phyloP scores from a whole-genome alignment of 2,797 vertebrate genomes.

The Rhinoraja longicauda region DNA sequence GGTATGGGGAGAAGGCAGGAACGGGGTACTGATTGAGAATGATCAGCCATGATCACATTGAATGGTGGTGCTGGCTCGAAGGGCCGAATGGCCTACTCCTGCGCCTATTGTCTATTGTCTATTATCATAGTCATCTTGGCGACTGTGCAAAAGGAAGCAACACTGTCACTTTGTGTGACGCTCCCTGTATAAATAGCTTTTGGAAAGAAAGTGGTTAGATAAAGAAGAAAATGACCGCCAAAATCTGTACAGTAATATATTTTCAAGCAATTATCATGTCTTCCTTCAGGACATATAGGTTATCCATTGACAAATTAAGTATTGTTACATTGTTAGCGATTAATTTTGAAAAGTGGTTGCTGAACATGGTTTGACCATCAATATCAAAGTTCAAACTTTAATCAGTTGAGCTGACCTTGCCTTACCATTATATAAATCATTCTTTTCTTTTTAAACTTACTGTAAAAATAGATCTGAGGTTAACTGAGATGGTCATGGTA shows the following conservation, averaged over 20 bases:
- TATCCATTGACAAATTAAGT: conserved; percentile 10
- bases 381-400: not conserved
- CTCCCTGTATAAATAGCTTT: conserved; percentile 36
- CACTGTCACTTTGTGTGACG: conserved; percentile 20
- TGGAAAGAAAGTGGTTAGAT: not conserved
- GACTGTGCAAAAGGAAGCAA: not conserved
- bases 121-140: not conserved
- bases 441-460: not conserved
- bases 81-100: too few relatives aligned
- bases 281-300: not conserved
- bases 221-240: conserved; percentile 5
- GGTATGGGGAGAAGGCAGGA: too few relatives aligned
- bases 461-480: not conserved
- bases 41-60: too few relatives aligned
- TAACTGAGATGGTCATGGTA: not conserved
- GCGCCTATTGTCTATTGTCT: too few relatives aligned
- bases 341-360: not conserved
- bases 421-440: not conserved
- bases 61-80: too few relatives aligned
- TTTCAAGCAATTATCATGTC: not conserved
- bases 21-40: too few relatives aligned
- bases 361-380: not conserved
- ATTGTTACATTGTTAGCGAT: not conserved
- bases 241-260: not conserved
- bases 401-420: not conserved